Evolutionary conservation across 2,888 invertebrate species (phyloP).

Genomic region (Agrotis segetum): DNA sequence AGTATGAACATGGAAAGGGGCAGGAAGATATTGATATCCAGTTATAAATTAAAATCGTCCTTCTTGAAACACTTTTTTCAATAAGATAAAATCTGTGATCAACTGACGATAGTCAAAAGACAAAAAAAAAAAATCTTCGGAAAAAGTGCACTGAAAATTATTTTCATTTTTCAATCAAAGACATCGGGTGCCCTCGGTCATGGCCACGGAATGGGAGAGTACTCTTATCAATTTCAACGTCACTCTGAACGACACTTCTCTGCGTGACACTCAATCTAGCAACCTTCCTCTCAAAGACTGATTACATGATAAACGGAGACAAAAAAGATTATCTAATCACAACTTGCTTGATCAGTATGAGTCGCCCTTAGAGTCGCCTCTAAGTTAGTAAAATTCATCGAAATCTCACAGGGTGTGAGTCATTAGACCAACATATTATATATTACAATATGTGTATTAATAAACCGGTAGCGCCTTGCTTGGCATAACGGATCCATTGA

Average conservation of each 20-base stretch:
- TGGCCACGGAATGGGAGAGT: no score
- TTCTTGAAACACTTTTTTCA: no score
- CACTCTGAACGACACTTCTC: not conserved
- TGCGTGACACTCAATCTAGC: not conserved
- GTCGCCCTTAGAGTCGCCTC: constrained; percentile 16
- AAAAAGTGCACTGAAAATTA: no score
- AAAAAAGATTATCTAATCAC: not conserved
- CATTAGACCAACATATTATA: constrained; percentile 7
- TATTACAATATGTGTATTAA: not conserved
- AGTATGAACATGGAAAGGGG: no score
- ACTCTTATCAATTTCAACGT: not conserved
- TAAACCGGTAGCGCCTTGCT: constrained; percentile 18
- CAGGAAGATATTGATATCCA: no score
- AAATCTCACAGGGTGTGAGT: constrained; percentile 16
- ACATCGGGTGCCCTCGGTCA: no score
- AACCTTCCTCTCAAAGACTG: not conserved
- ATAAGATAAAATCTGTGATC: no score
- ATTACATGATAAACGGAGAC: not conserved
- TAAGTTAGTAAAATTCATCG: constrained; percentile 17
- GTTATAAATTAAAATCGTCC: no score
- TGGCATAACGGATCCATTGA: constrained; percentile 9
- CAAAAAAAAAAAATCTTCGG: no score
- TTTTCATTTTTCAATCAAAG: no score
- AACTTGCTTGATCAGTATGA: constrained; percentile 14
- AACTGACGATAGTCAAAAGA: no score